Evolutionary conservation across 2,888 invertebrate genomes (phyloP).

Genomic region (Augochlorella aurata): DNA sequence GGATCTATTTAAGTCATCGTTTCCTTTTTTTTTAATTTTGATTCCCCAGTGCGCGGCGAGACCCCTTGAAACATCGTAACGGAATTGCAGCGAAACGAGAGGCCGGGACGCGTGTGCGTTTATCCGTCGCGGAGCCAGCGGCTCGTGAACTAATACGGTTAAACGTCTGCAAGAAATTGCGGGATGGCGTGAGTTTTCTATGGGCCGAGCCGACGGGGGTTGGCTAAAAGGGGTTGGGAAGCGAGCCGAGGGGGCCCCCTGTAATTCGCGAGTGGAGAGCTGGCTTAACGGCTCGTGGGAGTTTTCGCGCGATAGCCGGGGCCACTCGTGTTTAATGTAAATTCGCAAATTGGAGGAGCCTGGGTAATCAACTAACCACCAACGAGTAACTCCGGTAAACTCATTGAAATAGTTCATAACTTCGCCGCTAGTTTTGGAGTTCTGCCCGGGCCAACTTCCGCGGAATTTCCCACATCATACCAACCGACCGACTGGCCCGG

Average conservation of each 20-base stretch:
- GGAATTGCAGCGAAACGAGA: not conserved
- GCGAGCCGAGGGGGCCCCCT: not conserved
- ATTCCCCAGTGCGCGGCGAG: not conserved
- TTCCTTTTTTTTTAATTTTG: too few species aligned
- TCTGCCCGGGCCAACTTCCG: constrained; percentile 65
- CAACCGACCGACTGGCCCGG: constrained; percentile 68
- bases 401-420: constrained; percentile 78
- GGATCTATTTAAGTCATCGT: too few species aligned
- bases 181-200: constrained; percentile 23
- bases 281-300: constrained; percentile 61
- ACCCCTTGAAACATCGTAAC: not conserved
- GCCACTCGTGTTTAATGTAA: constrained; percentile 71
- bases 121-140: constrained; percentile 10
- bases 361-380: constrained; percentile 76
- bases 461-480: constrained; percentile 74
- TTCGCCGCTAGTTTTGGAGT: constrained; percentile 70
- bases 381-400: constrained; percentile 74
- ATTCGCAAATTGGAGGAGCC: constrained; percentile 75
- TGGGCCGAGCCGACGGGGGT: not conserved
- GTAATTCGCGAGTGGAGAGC: constrained; percentile 32
- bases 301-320: constrained; percentile 65
- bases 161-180: constrained; percentile 46
- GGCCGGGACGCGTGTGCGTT: constrained; percentile 9
- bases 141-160: constrained; percentile 5
- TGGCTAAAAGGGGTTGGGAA: not conserved